A percentile compares a stretch with the other conserved stretches of the same genome.
These are phyloP conservation scores for Beris chalybata DNA, from an alignment of 2,888 invertebrate genomes.

Conservation along the genomic window DNA sequence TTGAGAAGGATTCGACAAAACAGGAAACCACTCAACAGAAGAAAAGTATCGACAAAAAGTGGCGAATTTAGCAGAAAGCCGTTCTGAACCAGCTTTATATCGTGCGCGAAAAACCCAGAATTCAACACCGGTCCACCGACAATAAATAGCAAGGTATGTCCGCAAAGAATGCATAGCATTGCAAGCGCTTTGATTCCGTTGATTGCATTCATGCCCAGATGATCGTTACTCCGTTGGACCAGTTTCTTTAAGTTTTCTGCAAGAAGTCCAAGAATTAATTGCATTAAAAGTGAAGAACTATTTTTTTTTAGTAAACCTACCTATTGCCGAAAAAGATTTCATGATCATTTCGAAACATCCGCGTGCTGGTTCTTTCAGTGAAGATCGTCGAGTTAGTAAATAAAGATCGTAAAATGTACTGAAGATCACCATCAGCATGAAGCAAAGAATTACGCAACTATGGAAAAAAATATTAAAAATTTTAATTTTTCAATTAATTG, in stretches of 20 bases:
- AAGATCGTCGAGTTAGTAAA: conserved; percentile 38
- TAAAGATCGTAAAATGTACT: conserved; percentile 60
- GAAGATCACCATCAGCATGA: conserved; percentile 55
- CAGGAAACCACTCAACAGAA: conserved; percentile 71
- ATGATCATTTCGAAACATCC: conserved; percentile 45
- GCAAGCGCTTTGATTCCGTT: conserved; percentile 68
- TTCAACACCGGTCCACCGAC: conserved; percentile 70
- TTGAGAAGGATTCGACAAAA: conserved; percentile 68
- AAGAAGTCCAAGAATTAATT: conserved; percentile 7
- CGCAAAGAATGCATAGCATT: conserved; percentile 68
- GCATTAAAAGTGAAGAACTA: conserved; percentile 4
- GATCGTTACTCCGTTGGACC: conserved; percentile 56
- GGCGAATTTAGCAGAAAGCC: conserved; percentile 69
- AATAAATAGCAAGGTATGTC: conserved; percentile 68
- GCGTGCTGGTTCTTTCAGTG: conserved; percentile 43
- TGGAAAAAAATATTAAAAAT: neutral
- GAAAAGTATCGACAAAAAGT: conserved; percentile 72
- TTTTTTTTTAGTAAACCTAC: conserved; percentile 41
- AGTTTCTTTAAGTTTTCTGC: conserved; percentile 49
- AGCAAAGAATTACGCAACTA: conserved; percentile 59
- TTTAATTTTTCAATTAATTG: no score
- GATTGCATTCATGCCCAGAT: conserved; percentile 65
- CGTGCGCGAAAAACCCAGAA: conserved; percentile 60
- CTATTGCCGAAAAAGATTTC: conserved; percentile 50
- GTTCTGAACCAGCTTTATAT: conserved; percentile 61